phyloP scores from a whole-genome alignment of 2,113 vertebrate species.

The Otolemur garnettii region DNA sequence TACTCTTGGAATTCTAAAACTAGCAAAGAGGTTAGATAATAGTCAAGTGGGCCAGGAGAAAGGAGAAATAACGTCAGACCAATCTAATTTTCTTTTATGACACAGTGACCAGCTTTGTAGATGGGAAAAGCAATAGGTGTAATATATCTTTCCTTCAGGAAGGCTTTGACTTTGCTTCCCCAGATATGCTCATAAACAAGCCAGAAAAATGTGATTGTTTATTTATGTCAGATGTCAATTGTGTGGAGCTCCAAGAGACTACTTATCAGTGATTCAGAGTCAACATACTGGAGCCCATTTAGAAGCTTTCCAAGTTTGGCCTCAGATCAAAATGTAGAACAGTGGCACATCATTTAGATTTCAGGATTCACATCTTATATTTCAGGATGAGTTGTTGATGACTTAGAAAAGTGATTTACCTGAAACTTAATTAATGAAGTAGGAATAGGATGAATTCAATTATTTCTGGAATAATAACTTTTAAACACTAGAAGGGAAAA shows the following conservation, averaged over 20 bases:
- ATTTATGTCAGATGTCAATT: slow-evolving; percentile 80
- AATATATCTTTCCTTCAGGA: slow-evolving; percentile 77
- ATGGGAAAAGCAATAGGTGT: slow-evolving; percentile 73
- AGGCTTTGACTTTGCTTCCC: slow-evolving; percentile 67
- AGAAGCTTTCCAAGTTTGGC: slow-evolving; percentile 22
- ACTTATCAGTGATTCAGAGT: slow-evolving; percentile 68
- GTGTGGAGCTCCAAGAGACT: slow-evolving; percentile 44
- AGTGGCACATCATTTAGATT: background rate
- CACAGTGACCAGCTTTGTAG: slow-evolving; percentile 62
- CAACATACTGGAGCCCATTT: background rate
- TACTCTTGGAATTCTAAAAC: slow-evolving; percentile 17
- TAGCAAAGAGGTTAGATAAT: slow-evolving; percentile 21
- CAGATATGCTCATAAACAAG: slow-evolving; percentile 78
- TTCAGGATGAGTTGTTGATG: background rate
- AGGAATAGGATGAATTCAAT: background rate
- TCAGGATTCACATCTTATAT: background rate
- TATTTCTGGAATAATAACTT: slow-evolving; percentile 24
- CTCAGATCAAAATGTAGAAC: slow-evolving; percentile 48
- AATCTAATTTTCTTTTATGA: slow-evolving; percentile 79
- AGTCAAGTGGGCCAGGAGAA: slow-evolving; percentile 36
- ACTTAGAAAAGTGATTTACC: background rate
- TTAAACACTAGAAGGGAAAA: background rate
- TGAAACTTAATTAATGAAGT: background rate
- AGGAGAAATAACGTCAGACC: slow-evolving; percentile 61
- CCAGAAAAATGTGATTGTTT: slow-evolving; percentile 60